Evolutionary conservation across 2,797 vertebrate species (phyloP), one percentile per base, ranked within the genome.

Genomic region (Onychomys arenicola): DNA sequence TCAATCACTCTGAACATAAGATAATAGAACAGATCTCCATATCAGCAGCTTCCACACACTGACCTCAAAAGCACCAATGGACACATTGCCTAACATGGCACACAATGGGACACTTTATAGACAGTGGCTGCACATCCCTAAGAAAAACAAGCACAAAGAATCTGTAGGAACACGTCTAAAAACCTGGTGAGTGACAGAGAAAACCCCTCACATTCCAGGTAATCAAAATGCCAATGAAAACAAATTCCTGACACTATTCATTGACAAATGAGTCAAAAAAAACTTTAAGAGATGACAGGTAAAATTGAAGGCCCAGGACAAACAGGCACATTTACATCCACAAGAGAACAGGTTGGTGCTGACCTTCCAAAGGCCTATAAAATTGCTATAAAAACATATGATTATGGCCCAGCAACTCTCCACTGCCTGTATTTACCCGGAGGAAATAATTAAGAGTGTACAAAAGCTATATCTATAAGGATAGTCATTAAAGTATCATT

Each of bases 141-240:
- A 69, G 83, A 69, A 69, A 85, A 69, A 49, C 29, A 89, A 82
- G 77, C 59, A 65, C 3, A 19, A 87, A 96, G 86, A 88, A 91
- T 17, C 29, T 21, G 61, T 9, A 91, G 88, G 27, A 43, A 76
- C 75, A 49, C 32, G 57, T 57, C 75, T 59, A 40, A 71, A 97
- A 87, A 49, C 87, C 76, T 71, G 59, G 85, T 61, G 17, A 84
- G 11, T 89, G 89, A 78, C 78, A 92, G 81, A 23, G n/a, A 89
- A 93, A 93, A 83, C 49, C 65, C 46, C 43, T 94, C 75, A 80
- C 73, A 32, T 2, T 61, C 86, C 61, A 61, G 19, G 32, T 63
- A 63, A 94, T 86, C 55, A 91, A 80, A 93, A 94, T 57, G 19
- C 7, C 84, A 95, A 81, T 59, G 69, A 77, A 89, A 95, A 78